Percentiles rank a stretch among this genome's conserved stretches.
Evolutionary conservation across 1,140 invertebrate genomes (phyloP).

Genomic region (Lepidotrigona ventralis): DNA sequence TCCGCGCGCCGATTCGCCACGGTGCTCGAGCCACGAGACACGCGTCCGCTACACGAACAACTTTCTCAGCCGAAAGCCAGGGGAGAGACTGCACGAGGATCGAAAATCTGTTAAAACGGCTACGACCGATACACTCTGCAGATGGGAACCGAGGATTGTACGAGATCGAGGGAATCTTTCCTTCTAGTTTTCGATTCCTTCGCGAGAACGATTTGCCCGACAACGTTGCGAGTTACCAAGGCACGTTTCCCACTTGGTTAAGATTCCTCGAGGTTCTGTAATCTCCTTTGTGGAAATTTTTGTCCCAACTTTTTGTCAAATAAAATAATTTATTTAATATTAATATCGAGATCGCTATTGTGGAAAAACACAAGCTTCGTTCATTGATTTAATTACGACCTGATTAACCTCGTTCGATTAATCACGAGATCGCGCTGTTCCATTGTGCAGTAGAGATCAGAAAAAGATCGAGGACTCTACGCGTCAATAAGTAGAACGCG

Average conservation of each 20-base stretch:
- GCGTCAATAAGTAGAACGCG: background rate
- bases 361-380: too few species aligned
- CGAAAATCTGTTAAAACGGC: constrained; percentile 30
- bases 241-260: background rate
- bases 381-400: constrained; percentile 50
- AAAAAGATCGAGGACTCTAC: background rate
- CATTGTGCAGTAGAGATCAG: background rate
- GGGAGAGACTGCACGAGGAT: background rate
- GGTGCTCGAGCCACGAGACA: constrained; percentile 39
- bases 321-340: background rate
- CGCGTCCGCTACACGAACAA: background rate
- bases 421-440: constrained; percentile 31
- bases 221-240: too few species aligned
- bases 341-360: constrained; percentile 15
- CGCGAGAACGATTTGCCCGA: background rate
- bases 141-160: background rate
- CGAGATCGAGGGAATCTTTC: background rate
- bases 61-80: background rate
- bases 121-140: constrained; percentile 28
- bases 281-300: background rate
- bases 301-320: background rate
- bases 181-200: too few species aligned
- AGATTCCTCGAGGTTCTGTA: background rate
- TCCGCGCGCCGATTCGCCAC: constrained; percentile 57
- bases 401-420: constrained; percentile 50